These are phyloP conservation scores for Argyrosomus japonicus DNA, from an alignment of 2,113 vertebrate genomes.

Conservation along the genomic window DNA sequence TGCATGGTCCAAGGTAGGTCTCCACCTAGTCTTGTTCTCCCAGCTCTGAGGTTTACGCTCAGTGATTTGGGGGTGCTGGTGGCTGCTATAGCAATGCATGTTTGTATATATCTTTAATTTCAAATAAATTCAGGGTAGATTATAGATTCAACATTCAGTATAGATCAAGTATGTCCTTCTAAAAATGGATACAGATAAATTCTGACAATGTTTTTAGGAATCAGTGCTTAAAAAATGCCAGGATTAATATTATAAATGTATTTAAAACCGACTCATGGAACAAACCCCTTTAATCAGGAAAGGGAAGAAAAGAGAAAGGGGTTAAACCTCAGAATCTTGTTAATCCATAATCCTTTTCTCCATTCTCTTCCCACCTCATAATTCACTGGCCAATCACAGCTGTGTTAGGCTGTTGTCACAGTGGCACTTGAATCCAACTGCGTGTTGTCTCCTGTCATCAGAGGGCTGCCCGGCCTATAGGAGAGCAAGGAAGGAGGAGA, in stretches of 20 bases:
- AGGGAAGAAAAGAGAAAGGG: neutral
- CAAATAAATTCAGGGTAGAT: neutral
- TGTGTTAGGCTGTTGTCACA: slow-evolving; percentile 40
- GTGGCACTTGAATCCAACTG: slow-evolving; percentile 68
- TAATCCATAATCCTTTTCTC: slow-evolving; percentile 20
- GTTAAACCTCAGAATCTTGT: neutral
- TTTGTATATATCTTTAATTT: neutral
- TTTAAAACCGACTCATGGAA: neutral
- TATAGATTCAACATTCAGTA: neutral
- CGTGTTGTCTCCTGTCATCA: slow-evolving; percentile 10
- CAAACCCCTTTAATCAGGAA: neutral
- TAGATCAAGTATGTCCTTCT: neutral
- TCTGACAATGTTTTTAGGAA: neutral
- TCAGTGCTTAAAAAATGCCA: neutral
- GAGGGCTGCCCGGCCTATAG: slow-evolving; percentile 78
- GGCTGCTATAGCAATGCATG: neutral
- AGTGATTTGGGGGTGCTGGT: neutral
- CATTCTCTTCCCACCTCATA: neutral
- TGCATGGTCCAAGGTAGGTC: no score
- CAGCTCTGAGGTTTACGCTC: neutral
- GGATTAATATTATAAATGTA: neutral
- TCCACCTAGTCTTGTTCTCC: neutral
- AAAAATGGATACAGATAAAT: neutral
- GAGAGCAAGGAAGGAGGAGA: slow-evolving; percentile 48
- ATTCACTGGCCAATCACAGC: slow-evolving; percentile 31